Percentiles rank a stretch among this genome's conserved stretches.
These are phyloP conservation scores for Agrilus mali DNA, from an alignment of 2,888 invertebrate genomes.

Conservation along the genomic window DNA sequence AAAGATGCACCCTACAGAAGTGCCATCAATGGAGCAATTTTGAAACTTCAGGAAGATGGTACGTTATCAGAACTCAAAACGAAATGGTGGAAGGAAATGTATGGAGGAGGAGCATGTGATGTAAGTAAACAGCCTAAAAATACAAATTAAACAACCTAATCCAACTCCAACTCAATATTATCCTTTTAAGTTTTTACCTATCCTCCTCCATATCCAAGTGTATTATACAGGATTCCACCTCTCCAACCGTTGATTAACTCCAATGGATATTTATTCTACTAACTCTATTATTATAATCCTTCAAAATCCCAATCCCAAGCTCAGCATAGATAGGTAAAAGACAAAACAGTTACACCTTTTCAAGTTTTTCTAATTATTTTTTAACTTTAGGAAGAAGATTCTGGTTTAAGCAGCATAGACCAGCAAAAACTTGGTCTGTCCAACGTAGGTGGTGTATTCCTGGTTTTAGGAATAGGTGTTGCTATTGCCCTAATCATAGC, in stretches of 20 bases:
- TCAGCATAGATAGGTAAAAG: no score
- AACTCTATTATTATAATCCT: slow-evolving; percentile 6
- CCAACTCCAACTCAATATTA: no score
- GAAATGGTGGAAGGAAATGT: slow-evolving; percentile 79
- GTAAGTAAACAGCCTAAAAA: neutral
- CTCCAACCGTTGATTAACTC: no score
- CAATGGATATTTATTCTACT: no score
- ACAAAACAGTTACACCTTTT: no score
- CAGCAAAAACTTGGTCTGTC: slow-evolving; percentile 51
- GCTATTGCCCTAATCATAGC: slow-evolving; percentile 60
- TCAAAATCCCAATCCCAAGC: no score
- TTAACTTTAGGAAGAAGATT: slow-evolving; percentile 14
- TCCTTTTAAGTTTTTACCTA: no score
- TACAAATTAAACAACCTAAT: no score
- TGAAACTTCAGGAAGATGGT: slow-evolving; percentile 83
- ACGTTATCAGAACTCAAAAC: slow-evolving; percentile 67
- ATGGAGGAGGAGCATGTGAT: slow-evolving; percentile 27
- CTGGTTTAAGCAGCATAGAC: slow-evolving; percentile 6
- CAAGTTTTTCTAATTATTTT: neutral
- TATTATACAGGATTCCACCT: no score
- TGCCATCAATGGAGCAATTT: slow-evolving; percentile 75
- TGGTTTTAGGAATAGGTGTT: slow-evolving; percentile 68
- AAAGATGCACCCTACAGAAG: slow-evolving; percentile 65
- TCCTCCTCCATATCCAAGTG: no score
- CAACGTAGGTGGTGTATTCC: slow-evolving; percentile 86